These are phyloP conservation scores for Eupeodes corollae DNA, from an alignment of 1,140 invertebrate species.

Conservation along the genomic window DNA sequence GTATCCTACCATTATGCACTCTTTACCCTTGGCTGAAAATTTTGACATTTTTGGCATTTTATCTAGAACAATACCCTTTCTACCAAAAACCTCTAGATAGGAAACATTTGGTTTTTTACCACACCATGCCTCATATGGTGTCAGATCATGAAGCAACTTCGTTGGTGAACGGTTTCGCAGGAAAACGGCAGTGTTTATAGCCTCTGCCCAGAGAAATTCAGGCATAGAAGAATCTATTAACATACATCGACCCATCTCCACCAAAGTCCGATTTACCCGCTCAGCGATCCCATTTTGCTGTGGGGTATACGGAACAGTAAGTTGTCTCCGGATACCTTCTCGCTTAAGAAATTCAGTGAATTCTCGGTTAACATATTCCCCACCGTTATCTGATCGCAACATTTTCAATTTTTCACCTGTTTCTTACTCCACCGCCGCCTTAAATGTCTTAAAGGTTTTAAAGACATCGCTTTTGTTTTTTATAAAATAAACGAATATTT, in stretches of 20 bases:
- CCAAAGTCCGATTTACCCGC: constrained; percentile 3
- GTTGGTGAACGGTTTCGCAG: constrained; percentile 2
- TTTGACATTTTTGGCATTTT: constrained; percentile 21
- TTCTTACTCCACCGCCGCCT: constrained; percentile 18
- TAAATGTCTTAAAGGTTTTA: constrained; percentile 18
- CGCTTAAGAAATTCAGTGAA: not conserved
- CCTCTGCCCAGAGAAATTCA: constrained; percentile 39
- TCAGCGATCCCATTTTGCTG: constrained; percentile 11
- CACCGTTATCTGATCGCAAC: constrained; percentile 9
- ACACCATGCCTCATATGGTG: constrained; percentile 2
- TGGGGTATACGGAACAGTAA: constrained; percentile 9
- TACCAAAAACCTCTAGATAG: constrained; percentile 25
- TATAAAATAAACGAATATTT: constrained; percentile 21
- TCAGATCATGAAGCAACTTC: not conserved
- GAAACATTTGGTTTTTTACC: constrained; percentile 16
- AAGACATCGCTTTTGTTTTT: constrained; percentile 21
- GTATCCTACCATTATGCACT: constrained; percentile 1
- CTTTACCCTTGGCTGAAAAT: not conserved
- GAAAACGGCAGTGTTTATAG: constrained; percentile 21
- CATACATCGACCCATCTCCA: constrained; percentile 9
- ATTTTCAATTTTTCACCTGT: constrained; percentile 14
- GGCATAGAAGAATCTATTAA: constrained; percentile 13
- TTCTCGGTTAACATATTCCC: constrained; percentile 1
- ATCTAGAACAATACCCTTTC: constrained; percentile 20
- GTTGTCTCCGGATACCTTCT: constrained; percentile 1